phyloP scores from a whole-genome alignment of 1,140 invertebrate species.

The Caerostris darwini region DNA sequence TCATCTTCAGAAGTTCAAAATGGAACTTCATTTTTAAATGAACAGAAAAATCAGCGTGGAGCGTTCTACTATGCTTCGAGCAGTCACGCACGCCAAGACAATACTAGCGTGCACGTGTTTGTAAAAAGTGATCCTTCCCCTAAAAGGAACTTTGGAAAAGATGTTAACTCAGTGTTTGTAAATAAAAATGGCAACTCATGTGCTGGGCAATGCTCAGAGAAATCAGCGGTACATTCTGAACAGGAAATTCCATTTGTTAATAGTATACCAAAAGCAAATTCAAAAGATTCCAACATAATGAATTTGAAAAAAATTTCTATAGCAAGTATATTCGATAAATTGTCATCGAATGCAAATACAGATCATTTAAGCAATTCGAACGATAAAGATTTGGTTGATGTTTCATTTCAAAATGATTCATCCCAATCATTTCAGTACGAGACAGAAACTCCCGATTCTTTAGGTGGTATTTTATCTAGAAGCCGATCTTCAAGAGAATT shows the following conservation, averaged over 20 bases:
- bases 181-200: neutral
- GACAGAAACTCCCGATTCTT: neutral
- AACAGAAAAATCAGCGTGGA: neutral
- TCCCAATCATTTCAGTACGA: neutral
- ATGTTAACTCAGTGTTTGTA: neutral
- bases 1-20: neutral
- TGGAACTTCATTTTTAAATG: neutral
- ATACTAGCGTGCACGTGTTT: conserved; percentile 44
- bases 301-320: too few species aligned
- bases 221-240: neutral
- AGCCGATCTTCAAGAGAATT: neutral
- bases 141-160: neutral
- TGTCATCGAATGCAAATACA: too few species aligned
- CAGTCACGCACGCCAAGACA: conserved; percentile 13
- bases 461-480: neutral
- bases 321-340: too few species aligned
- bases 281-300: neutral
- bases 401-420: neutral
- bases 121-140: neutral
- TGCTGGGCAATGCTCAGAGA: neutral
- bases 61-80: conserved; percentile 44
- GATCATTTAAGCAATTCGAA: neutral
- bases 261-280: neutral
- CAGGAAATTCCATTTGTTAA: neutral
- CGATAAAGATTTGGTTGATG: neutral